Evolutionary conservation across 1,140 invertebrate species (phyloP), one percentile per base, ranked within the genome.

Genomic region (Drosophila bifasciata): DNA sequence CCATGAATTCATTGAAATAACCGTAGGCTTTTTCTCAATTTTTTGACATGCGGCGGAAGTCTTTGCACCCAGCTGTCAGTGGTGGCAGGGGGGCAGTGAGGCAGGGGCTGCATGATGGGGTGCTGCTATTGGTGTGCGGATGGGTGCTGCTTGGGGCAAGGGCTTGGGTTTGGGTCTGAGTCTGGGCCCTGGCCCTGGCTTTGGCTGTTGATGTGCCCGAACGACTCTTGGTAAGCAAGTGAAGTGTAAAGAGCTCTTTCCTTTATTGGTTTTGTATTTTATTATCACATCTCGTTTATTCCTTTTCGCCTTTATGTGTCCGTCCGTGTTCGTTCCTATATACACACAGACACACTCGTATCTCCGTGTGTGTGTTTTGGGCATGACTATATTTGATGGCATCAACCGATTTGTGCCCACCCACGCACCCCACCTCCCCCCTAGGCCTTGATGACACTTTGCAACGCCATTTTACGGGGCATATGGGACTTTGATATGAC

Each of bases 231-330:
- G 81, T 79, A 76, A 90, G 85, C 89, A 77, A 90, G 89, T 89
- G 89, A 89, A 90, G 89, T 90, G 89, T 90, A 89, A 90, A 90
- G 80, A 83, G 89, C 89, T 89, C 80, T 90, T 90, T 90, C 89
- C 89, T 83, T 90, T 89, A 90, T 90, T 89, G 84, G 89, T 90
- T 89, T 90, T 90, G 79, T 90, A 85, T 90, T 89, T 90, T 88
- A 90, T 90, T 90, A 90, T 90, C 88, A 81, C 81, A 86, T 88
- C 85, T 81, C 81, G 81, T 81, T 75, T 81, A 81, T 86, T 75
- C 66, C 69, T 71, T 50, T 43, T n/a, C n/a, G 66, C 58, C 76
- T 74, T 69, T 73, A 63, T 59, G 45, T 63, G 51, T 75, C 36
- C 56, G 52, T 48, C 4, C 32, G 32, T 36, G n/a, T n/a, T n/a